Conservation (phyloP, 2,797 vertebrate species). For the Ceryle rudis region DNA sequence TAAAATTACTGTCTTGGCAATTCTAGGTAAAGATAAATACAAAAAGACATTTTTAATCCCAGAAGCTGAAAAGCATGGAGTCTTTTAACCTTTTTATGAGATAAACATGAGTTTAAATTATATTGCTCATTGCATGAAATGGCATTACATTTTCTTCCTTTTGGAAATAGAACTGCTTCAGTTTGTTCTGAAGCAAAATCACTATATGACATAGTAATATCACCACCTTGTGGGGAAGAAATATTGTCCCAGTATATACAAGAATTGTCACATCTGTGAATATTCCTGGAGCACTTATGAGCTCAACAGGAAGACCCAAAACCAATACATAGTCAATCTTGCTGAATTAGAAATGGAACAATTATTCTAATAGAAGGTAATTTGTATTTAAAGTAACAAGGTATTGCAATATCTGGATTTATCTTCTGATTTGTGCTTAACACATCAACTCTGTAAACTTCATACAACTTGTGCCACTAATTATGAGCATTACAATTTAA, state of each 20-base stretch:
- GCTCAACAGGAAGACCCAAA: background rate
- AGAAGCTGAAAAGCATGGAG: background rate
- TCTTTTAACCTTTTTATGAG: background rate
- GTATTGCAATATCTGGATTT: background rate
- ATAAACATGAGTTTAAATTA: background rate
- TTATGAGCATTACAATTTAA: background rate
- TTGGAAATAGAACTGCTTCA: background rate
- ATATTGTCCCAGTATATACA: background rate
- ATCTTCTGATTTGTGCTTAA: background rate
- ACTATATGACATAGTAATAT: background rate
- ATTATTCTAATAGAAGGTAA: background rate
- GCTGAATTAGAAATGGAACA: background rate
- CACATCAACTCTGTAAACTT: background rate
- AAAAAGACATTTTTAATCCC: background rate
- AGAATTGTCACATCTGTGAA: background rate
- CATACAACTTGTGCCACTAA: background rate
- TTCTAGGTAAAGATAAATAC: background rate
- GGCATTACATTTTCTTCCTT: background rate
- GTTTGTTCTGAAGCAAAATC: background rate
- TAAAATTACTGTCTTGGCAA: background rate
- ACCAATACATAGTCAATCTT: background rate
- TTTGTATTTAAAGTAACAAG: background rate
- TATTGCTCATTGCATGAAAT: background rate
- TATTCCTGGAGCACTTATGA: background rate
- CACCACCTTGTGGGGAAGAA: constrained; percentile 61